phyloP scores from a whole-genome alignment of 2,888 invertebrate species.

The Sinohyriopsis cumingii region DNA sequence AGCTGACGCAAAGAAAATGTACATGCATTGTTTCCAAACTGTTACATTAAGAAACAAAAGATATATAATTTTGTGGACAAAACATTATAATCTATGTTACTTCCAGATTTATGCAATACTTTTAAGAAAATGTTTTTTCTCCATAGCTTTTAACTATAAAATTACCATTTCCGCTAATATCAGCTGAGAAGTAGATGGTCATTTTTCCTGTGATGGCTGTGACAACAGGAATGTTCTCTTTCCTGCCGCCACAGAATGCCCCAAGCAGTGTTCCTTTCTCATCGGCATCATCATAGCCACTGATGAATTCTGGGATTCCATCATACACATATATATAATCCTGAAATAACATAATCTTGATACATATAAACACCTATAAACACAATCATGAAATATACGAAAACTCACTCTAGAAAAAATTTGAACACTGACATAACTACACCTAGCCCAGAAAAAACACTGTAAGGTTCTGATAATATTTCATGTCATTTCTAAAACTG shows the following conservation, averaged over 20 bases:
- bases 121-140: not conserved
- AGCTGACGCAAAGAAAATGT: too few relatives aligned
- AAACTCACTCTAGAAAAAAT: not conserved
- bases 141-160: not conserved
- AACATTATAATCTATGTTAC: too few relatives aligned
- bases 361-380: not conserved
- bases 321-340: constrained; percentile 94
- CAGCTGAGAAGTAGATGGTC: constrained; percentile 88
- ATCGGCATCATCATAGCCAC: constrained; percentile 35
- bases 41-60: too few relatives aligned
- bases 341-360: constrained; percentile 67
- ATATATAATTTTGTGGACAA: too few relatives aligned
- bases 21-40: too few relatives aligned
- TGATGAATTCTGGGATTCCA: constrained; percentile 84
- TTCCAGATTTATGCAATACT: too few relatives aligned
- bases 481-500: too few relatives aligned
- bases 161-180: constrained; percentile 74
- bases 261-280: constrained; percentile 77
- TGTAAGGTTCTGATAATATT: too few relatives aligned
- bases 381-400: not conserved
- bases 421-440: not conserved
- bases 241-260: constrained; percentile 87
- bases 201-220: constrained; percentile 86
- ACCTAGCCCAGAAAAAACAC: too few relatives aligned
- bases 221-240: constrained; percentile 82